Base-by-base conservation (phyloP, 2,888 invertebrate genomes). In the Thereva unica region DNA sequence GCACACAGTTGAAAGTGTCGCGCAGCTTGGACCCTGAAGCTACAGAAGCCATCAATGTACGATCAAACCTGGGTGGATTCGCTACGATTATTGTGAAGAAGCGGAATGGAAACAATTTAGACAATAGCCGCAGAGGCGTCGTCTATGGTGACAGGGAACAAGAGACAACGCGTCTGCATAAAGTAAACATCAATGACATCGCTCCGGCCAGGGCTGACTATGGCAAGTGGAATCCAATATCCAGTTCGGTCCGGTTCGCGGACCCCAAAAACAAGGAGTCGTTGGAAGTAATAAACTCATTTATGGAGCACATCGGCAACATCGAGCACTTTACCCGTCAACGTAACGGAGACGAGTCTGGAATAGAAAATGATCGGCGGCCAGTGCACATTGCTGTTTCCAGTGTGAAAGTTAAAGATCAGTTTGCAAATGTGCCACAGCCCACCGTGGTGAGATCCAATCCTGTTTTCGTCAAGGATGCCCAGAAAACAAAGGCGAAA, bases 41-140 rank as follows among this genome's bases (percentile, higher is more conserved):
- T 70, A 91, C 89, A 54, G 89, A 91, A 76, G 90, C 91, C 42
- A 80, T 92, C 49, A 89, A 88, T 74, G 90, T 93, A 0, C 85
- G 88, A 74, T 90, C 91, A 0, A 87, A 87, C 75, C 85, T 88
- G 34, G 93, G 93, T 2, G 88, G 87, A 68, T 81, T 91, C 35
- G 90, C 92, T 0, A 91, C 91, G 72, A 82, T 93, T 8, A 89
- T 91, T 50, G 89, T 91, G 4, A 90, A 90, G 78, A 85, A 88
- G 74, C 84, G 88, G 68, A 87, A 87, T 66, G 81, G 82, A 4
- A 88, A 87, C 74, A 80, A 84, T 5, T 37, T 53, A 9, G 9
- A 9, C 42, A 42, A 42, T 42, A 3, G 7, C 9, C 9, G 7
- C 9, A 42, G 8, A 42, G 9, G 9, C 7, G 9, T 8, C 7